Evolutionary conservation across 2,888 invertebrate genomes (phyloP).

Genomic region (Dascillus cervinus): DNA sequence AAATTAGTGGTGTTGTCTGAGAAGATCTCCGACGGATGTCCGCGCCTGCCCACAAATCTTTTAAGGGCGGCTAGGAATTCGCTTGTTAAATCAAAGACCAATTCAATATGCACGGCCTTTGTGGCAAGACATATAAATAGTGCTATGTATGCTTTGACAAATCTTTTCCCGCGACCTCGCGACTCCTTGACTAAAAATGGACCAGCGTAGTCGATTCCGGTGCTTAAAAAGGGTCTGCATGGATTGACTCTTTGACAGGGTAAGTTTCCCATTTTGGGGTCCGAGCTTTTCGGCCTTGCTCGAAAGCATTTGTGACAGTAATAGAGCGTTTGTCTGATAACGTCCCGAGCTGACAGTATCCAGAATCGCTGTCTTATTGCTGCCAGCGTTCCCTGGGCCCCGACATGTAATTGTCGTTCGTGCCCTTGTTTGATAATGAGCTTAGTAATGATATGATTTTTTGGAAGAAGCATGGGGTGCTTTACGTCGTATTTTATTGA

Average conservation of each 20-base stretch:
- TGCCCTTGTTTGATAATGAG: conserved; percentile 21
- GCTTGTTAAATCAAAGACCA: conserved; percentile 24
- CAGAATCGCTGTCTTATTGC: conserved; percentile 12
- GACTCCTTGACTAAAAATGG: conserved; percentile 17
- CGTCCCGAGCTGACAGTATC: conserved; percentile 7
- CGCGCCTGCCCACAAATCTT: conserved; percentile 25
- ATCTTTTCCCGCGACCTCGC: conserved; percentile 10
- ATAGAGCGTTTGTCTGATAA: conserved; percentile 5
- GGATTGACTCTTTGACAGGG: conserved; percentile 8
- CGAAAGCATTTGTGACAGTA: conserved; percentile 12
- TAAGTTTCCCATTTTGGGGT: conserved; percentile 13
- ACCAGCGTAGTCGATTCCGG: conserved; percentile 23
- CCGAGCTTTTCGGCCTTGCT: conserved; percentile 8
- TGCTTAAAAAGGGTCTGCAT: conserved; percentile 8
- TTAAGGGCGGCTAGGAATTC: conserved; percentile 28
- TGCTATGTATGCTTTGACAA: conserved; percentile 17
- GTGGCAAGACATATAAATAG: too few species aligned
- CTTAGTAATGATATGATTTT: conserved; percentile 19
- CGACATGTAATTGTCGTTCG: conserved; percentile 18
- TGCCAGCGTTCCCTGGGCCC: conserved; percentile 20
- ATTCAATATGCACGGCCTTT: conserved; percentile 28
- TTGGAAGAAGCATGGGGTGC: conserved; percentile 24
- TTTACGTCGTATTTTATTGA: too few species aligned
- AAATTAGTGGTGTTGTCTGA: conserved; percentile 33
- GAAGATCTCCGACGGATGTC: conserved; percentile 24